Percentiles rank a stretch among this genome's conserved stretches.
phyloP scores from a whole-genome alignment of 2,888 invertebrate species.

The Meteorus colon region DNA sequence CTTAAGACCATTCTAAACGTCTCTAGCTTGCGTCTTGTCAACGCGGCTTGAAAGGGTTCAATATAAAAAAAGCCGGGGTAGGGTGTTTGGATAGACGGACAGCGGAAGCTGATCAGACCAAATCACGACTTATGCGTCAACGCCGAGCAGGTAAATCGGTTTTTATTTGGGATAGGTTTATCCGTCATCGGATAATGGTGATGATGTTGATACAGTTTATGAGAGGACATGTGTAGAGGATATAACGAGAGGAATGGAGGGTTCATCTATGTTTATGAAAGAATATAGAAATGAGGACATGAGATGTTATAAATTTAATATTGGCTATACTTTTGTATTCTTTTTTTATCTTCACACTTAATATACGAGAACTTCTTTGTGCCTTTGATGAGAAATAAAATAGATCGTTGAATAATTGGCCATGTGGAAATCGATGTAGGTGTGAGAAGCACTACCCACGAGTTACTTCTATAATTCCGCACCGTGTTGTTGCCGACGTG shows the following conservation, averaged over 20 bases:
- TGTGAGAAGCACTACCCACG: background rate
- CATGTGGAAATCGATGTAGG: background rate
- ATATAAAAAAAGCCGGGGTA: conserved; percentile 18
- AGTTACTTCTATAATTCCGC: background rate
- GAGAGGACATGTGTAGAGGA: background rate
- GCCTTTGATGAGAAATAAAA: background rate
- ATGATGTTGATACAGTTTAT: background rate
- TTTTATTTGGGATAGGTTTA: background rate
- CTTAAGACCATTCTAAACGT: background rate
- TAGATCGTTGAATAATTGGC: background rate
- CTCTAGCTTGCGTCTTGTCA: conserved; percentile 2
- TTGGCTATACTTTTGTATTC: background rate
- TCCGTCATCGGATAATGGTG: background rate
- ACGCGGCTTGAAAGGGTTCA: conserved; percentile 6
- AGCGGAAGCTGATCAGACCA: conserved; percentile 54
- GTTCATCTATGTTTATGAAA: background rate
- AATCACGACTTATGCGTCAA: conserved; percentile 73
- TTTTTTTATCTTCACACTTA: background rate
- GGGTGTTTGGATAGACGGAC: background rate
- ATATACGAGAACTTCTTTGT: background rate
- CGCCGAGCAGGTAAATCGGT: conserved; percentile 70
- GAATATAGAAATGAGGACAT: background rate
- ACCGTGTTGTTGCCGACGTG: background rate
- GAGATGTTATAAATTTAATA: too few species aligned
- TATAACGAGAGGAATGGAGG: background rate